These are phyloP conservation scores for Heliconius hewitsoni DNA, from an alignment of 1,140 invertebrate species.

Conservation along the genomic window DNA sequence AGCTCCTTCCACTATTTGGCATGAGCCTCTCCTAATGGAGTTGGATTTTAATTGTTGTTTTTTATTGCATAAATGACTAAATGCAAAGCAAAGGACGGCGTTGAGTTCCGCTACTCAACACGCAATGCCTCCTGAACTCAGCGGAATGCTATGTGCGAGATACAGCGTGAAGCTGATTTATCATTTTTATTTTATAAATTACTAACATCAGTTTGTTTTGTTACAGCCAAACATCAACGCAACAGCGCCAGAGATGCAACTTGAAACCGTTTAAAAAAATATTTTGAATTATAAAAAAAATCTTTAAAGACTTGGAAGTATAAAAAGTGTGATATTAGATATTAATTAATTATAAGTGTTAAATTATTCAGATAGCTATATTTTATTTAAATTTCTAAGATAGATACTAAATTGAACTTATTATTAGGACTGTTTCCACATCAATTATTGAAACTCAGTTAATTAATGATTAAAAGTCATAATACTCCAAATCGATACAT, in stretches of 20 bases:
- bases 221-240: constrained; percentile 78
- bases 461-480: constrained; percentile 4
- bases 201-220: constrained; percentile 46
- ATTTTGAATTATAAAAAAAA: constrained; percentile 30
- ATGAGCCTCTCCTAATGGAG: no score
- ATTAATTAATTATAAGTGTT: constrained; percentile 56
- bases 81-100: no score
- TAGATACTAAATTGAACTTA: constrained; percentile 6
- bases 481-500: not conserved
- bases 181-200: not conserved
- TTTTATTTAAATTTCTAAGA: constrained; percentile 20
- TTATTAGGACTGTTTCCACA: constrained; percentile 1
- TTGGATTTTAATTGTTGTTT: no score
- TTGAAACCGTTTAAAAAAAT: constrained; percentile 42
- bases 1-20: no score
- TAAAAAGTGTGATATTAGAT: constrained; percentile 78
- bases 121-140: no score
- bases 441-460: constrained; percentile 2
- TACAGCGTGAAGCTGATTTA: no score
- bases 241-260: constrained; percentile 71
- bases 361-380: constrained; percentile 41
- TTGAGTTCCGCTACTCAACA: no score
- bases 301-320: constrained; percentile 41
- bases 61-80: not conserved
- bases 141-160: no score